Conservation (phyloP, 2,888 invertebrate species). For the Xestobium rufovillosum region DNA sequence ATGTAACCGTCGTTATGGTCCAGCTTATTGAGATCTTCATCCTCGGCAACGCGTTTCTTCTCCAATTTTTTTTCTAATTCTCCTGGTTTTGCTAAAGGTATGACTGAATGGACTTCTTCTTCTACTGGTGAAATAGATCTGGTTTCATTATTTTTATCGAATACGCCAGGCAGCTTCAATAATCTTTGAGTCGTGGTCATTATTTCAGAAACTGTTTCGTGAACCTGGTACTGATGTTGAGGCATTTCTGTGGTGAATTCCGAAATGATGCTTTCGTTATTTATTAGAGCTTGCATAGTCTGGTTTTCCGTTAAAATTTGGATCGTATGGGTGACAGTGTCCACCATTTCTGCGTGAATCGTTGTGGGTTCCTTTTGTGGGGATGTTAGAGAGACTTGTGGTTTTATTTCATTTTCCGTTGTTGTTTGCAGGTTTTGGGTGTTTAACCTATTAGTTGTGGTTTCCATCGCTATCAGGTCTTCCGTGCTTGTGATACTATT, state of each 20-base stretch:
- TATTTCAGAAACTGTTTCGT: constrained; percentile 9
- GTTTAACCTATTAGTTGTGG: constrained; percentile 32
- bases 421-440: constrained; percentile 6
- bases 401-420: background rate
- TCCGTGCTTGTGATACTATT: constrained; percentile 33
- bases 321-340: constrained; percentile 30
- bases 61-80: constrained; percentile 21
- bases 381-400: background rate
- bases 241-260: too few species aligned
- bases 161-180: constrained; percentile 9
- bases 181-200: constrained; percentile 14
- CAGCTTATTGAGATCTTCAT: constrained; percentile 24
- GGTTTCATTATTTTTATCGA: constrained; percentile 14
- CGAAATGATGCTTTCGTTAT: background rate
- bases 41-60: constrained; percentile 20
- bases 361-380: constrained; percentile 14
- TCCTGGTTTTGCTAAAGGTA: constrained; percentile 10
- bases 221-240: constrained; percentile 1
- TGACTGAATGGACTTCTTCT: background rate
- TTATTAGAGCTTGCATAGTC: constrained; percentile 1
- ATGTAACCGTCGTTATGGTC: constrained; percentile 19
- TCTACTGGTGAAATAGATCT: constrained; percentile 17
- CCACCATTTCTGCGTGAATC: constrained; percentile 30
- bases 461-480: constrained; percentile 39
- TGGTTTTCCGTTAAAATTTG: constrained; percentile 16